phyloP scores from a whole-genome alignment of 2,888 invertebrate genomes.

The Chromoteleia sp. region DNA sequence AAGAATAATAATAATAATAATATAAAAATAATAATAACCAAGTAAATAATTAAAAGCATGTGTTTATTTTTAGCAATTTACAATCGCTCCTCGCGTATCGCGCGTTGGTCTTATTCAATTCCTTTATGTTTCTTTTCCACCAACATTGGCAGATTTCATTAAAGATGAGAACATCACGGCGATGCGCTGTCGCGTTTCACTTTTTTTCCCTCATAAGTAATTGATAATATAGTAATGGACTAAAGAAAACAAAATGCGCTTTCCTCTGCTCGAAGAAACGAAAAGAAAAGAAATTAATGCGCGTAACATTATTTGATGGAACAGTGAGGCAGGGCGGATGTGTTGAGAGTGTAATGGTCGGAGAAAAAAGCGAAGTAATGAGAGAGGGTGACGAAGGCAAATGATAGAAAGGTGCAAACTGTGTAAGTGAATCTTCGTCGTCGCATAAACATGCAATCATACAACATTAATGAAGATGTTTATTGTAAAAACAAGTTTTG shows the following conservation, averaged over 20 bases:
- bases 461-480: conserved; percentile 59
- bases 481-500: conserved; percentile 55
- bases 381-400: conserved; percentile 64
- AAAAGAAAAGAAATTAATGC: conserved; percentile 64
- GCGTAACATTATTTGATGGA: conserved; percentile 67
- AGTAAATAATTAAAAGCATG: conserved; percentile 57
- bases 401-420: conserved; percentile 60
- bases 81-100: conserved; percentile 48
- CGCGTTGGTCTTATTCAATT: conserved; percentile 57
- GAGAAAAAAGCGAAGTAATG: conserved; percentile 67
- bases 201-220: conserved; percentile 75
- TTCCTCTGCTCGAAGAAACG: conserved; percentile 54
- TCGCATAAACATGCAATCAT: conserved; percentile 58
- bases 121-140: conserved; percentile 63
- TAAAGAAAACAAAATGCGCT: conserved; percentile 71
- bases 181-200: conserved; percentile 78
- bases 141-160: conserved; percentile 79
- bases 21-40: conserved; percentile 40
- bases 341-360: conserved; percentile 62
- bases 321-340: conserved; percentile 56
- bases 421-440: conserved; percentile 61
- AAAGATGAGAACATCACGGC: conserved; percentile 80
- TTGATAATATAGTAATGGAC: conserved; percentile 80
- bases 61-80: conserved; percentile 65
- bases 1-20: no score